Evolutionary conservation across 2,888 invertebrate species (phyloP), one percentile per base, ranked within the genome.

Genomic region (Pseudococcus jackbeardsleyi): DNA sequence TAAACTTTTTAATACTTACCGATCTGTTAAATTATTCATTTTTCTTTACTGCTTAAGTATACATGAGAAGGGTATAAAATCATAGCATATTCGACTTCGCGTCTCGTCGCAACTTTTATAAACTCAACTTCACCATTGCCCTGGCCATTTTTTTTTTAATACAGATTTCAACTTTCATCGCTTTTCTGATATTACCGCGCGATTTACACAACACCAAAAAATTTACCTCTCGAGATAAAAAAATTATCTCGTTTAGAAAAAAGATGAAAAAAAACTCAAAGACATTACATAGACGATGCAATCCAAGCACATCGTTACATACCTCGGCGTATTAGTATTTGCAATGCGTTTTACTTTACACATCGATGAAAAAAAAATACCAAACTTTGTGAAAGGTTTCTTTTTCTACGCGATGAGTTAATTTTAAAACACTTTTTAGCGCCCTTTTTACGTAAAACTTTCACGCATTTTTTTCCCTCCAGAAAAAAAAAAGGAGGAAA

Each of bases 391-490:
- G 79, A 82, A 82, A 82, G 46, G 46, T 46, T 77, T 82, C 22
- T 82, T 82, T 82, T 17, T 42, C 46, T 8, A 46, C 79, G 79
- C 79, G 79, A 46, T 22, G 79, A 46, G 42, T 82, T 82, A 46
- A 82, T 82, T 82, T 82, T 46, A 46, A 82, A 82, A 19, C 46
- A 82, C 79, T 46, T 82, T 82, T 82, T 82, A 82, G 79, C 46
- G 46, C 46, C 46, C 79, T 82, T n/a, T 82, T 82, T 82, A 46
- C 42, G 79, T 42, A 46, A 82, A 82, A 82, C 46, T 82, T 82
- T 82, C 79, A 82, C 79, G 79, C 42, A 12, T 82, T 82, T 79
- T 79, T 33, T 42, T n/a, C 12, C n/a, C n/a, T n/a, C n/a, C n/a
- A n/a, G 1, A 33, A 79, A 42, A 68, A 68, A 68, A 68, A 26